Evolutionary conservation across 2,113 vertebrate species (phyloP).

Genomic region (Sitta europaea): DNA sequence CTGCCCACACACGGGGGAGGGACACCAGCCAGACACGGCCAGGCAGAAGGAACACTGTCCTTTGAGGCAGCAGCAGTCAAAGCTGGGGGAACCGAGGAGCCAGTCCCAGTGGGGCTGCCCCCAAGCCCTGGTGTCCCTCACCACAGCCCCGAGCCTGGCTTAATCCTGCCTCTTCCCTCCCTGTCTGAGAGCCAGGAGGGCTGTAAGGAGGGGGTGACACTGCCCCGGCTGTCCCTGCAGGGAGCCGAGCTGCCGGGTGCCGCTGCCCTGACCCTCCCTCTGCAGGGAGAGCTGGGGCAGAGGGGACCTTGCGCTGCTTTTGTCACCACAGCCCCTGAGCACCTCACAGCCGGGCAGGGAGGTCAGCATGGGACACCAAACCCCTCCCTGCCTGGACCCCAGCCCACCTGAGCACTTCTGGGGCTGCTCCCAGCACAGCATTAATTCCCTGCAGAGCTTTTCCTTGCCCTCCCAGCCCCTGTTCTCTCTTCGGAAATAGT

Average conservation of each 20-base stretch:
- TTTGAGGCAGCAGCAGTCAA: background rate
- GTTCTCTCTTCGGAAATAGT: background rate
- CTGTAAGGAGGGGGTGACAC: background rate
- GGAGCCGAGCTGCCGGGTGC: rapidly evolving
- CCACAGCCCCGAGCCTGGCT: background rate
- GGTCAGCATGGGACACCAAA: too few relatives aligned
- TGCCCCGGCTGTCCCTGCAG: rapidly evolving
- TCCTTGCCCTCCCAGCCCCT: background rate
- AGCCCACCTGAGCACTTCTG: rapidly evolving
- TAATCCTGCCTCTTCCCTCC: background rate
- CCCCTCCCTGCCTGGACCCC: background rate
- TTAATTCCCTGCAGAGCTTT: background rate
- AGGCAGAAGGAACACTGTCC: background rate
- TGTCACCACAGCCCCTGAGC: background rate
- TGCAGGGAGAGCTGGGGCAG: background rate
- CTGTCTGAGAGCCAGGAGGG: background rate
- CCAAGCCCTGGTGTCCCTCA: rapidly evolving
- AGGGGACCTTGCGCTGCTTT: background rate
- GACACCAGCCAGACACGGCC: background rate
- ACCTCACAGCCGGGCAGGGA: background rate
- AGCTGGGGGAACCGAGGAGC: background rate
- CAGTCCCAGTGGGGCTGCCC: background rate
- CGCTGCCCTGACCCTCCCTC: background rate
- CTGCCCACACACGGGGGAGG: background rate
- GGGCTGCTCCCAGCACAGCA: background rate